Conservation (phyloP, 1,140 invertebrate genomes). For the Drosophila guanche region DNA sequence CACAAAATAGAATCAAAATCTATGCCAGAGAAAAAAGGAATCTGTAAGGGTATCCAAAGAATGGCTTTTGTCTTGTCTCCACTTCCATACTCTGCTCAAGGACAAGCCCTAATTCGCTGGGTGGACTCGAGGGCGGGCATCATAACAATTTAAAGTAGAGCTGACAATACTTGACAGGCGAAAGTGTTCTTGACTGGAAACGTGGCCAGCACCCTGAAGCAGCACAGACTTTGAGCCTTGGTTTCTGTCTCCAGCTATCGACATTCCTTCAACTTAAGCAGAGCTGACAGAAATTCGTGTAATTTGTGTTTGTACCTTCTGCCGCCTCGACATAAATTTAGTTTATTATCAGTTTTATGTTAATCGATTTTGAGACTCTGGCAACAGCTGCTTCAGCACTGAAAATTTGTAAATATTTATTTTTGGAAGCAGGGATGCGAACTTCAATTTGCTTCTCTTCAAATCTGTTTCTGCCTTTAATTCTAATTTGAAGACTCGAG, state of each 20-base stretch:
- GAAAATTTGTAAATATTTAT: slow-evolving; percentile 8
- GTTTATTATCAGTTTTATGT: slow-evolving; percentile 51
- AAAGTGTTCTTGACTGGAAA: slow-evolving; percentile 57
- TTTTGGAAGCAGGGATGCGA: no score
- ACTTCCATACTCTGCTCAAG: slow-evolving; percentile 18
- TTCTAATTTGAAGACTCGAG: no score
- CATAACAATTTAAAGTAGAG: slow-evolving; percentile 62
- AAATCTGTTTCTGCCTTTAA: no score
- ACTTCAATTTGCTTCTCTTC: no score
- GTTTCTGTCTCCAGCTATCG: not conserved
- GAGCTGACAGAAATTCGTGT: slow-evolving; percentile 31
- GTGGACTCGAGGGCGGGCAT: slow-evolving; percentile 32
- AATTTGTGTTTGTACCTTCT: slow-evolving; percentile 1
- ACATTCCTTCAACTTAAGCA: not conserved
- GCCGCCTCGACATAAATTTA: slow-evolving; percentile 27
- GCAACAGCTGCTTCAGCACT: slow-evolving; percentile 9
- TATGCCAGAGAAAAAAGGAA: no score
- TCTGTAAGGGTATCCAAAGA: no score
- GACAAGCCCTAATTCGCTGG: slow-evolving; percentile 52
- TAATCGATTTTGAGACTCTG: slow-evolving; percentile 34
- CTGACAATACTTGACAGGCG: slow-evolving; percentile 66
- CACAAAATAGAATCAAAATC: no score
- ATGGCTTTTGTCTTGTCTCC: slow-evolving; percentile 1
- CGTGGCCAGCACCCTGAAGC: slow-evolving; percentile 9
- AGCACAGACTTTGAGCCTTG: not conserved